phyloP scores from a whole-genome alignment of 2,797 vertebrate genomes.

The Garrulus glandarius region DNA sequence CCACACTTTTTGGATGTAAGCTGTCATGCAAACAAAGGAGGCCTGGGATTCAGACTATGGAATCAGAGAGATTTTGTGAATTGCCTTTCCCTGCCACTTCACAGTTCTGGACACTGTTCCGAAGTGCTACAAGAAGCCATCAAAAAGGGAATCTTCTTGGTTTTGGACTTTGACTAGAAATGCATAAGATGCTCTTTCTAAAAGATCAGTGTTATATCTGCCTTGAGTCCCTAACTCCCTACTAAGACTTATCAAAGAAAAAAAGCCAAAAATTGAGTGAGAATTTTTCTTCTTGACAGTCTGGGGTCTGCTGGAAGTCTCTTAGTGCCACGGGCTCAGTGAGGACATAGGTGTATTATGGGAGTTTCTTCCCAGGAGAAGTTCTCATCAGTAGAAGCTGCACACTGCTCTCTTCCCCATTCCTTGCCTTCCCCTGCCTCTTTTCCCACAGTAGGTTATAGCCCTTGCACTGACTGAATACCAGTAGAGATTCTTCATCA shows the following conservation, averaged over 20 bases:
- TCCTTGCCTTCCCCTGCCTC: not conserved
- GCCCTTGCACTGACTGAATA: not conserved
- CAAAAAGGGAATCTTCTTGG: not conserved
- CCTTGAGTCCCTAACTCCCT: not conserved
- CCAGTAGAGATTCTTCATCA: not conserved
- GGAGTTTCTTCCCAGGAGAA: not conserved
- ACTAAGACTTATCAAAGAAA: not conserved
- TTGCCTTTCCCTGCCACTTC: not conserved
- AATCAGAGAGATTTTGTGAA: not conserved
- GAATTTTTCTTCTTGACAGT: not conserved
- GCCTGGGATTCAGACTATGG: not conserved
- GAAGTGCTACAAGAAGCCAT: not conserved
- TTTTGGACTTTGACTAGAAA: not conserved
- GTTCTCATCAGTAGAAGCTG: not conserved
- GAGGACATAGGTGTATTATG: not conserved
- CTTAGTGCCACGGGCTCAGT: not conserved
- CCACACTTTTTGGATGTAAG: not conserved
- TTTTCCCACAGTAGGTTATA: not conserved
- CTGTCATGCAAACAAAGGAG: not conserved
- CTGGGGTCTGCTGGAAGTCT: not conserved
- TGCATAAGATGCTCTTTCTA: not conserved
- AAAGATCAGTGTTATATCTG: not conserved
- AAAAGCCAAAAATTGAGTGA: not conserved
- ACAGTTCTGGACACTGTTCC: not conserved
- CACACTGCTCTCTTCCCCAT: not conserved